These are phyloP conservation scores for Oreochromis mossambicus DNA, from an alignment of 2,797 vertebrate genomes.

Conservation along the genomic window DNA sequence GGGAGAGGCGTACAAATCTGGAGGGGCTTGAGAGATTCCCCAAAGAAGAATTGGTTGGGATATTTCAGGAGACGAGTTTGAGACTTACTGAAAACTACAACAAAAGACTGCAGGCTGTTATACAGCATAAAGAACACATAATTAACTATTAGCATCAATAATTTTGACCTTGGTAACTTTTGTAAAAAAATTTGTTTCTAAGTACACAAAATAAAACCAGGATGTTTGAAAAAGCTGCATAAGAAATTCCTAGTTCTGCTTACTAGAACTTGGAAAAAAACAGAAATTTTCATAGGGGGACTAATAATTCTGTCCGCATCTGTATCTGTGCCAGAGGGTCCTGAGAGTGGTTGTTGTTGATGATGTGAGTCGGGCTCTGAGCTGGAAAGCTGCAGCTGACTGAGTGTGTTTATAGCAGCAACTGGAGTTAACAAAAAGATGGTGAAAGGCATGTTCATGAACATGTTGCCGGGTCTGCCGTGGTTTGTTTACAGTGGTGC, in stretches of 20 bases:
- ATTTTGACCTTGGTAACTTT: background rate
- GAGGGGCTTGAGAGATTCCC: background rate
- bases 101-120: background rate
- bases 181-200: background rate
- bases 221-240: rapidly evolving
- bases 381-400: background rate
- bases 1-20: background rate
- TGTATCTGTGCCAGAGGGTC: background rate
- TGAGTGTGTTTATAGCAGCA: background rate
- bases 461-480: background rate
- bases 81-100: background rate
- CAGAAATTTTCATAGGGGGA: background rate
- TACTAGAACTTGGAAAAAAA: background rate
- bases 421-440: background rate
- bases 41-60: background rate
- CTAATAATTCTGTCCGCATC: background rate
- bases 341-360: background rate
- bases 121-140: background rate
- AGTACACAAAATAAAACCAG: background rate
- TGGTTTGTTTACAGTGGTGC: background rate
- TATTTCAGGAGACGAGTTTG: background rate
- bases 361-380: background rate
- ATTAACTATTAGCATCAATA: background rate
- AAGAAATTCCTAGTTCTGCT: background rate
- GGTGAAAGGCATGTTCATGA: background rate